Percentiles rank a stretch among this genome's conserved stretches.
phyloP scores from a whole-genome alignment of 2,888 invertebrate species.

The Meteorus cinctellus region DNA sequence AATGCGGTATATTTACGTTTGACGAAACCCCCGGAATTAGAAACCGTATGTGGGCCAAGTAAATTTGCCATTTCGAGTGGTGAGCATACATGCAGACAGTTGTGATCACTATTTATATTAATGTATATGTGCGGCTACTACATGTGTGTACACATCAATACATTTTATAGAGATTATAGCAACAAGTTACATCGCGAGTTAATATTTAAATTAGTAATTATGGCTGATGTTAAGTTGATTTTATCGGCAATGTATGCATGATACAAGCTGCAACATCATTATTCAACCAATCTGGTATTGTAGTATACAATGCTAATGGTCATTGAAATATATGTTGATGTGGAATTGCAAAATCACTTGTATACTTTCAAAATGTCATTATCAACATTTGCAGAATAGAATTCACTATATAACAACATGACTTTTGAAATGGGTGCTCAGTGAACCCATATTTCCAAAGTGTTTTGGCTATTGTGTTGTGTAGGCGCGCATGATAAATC shows the following conservation, averaged over 20 bases:
- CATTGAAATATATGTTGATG: not conserved
- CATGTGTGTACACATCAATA: not conserved
- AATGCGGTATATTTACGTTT: not conserved
- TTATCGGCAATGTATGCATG: not conserved
- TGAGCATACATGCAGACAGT: not conserved
- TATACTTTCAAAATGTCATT: slow-evolving; percentile 1
- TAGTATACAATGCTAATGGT: not conserved
- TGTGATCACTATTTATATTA: not conserved
- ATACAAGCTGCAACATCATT: slow-evolving; percentile 2
- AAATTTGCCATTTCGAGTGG: not conserved
- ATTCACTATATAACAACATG: not conserved
- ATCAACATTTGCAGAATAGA: not conserved
- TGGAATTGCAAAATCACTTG: not conserved
- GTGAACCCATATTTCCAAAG: not conserved
- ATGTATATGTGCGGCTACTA: not conserved
- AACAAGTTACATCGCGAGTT: not conserved
- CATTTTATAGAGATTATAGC: slow-evolving; percentile 7
- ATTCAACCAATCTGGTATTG: slow-evolving; percentile 8
- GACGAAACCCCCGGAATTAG: not conserved
- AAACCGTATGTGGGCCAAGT: not conserved
- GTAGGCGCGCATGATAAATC: not conserved
- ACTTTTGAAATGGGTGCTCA: not conserved
- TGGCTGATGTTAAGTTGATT: not conserved
- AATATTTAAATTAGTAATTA: slow-evolving; percentile 10
- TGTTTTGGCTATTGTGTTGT: not conserved